These are phyloP conservation scores for Equus quagga DNA, from an alignment of 2,113 vertebrate species.

Conservation along the genomic window DNA sequence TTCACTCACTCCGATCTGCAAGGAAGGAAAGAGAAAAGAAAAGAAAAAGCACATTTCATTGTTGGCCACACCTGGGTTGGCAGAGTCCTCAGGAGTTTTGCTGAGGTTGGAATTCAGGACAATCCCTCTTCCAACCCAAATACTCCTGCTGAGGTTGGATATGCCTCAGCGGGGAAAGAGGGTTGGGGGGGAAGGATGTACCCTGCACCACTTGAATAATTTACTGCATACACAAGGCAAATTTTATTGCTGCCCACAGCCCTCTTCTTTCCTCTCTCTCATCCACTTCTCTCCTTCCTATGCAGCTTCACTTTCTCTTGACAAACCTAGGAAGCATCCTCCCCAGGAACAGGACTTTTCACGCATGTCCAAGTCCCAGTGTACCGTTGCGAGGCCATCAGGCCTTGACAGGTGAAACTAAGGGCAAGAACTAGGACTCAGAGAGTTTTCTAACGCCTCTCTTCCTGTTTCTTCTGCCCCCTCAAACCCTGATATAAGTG, in stretches of 20 bases:
- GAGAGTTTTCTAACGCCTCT: background rate
- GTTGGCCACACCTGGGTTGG: background rate
- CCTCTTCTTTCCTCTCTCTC: background rate
- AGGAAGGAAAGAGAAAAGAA: constrained; percentile 38
- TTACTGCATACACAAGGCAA: background rate
- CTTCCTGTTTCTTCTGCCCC: background rate
- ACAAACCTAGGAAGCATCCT: background rate
- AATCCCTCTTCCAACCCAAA: background rate
- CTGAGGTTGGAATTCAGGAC: background rate
- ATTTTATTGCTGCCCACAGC: background rate
- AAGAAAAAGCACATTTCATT: background rate
- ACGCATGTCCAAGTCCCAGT: background rate
- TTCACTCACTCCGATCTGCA: background rate
- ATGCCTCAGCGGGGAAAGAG: rapidly evolving
- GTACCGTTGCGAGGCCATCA: background rate
- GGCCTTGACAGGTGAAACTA: background rate
- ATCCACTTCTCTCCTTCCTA: background rate
- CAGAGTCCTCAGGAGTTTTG: background rate
- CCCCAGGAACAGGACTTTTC: background rate
- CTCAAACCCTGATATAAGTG: background rate
- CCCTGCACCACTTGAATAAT: background rate
- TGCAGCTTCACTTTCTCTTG: background rate
- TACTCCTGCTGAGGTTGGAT: background rate
- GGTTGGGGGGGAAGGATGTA: background rate
- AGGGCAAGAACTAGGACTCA: background rate